These are phyloP conservation scores for Isaurus tuberculatus DNA, from an alignment of 92 coral and sea anemone species.

Conservation along the genomic window DNA sequence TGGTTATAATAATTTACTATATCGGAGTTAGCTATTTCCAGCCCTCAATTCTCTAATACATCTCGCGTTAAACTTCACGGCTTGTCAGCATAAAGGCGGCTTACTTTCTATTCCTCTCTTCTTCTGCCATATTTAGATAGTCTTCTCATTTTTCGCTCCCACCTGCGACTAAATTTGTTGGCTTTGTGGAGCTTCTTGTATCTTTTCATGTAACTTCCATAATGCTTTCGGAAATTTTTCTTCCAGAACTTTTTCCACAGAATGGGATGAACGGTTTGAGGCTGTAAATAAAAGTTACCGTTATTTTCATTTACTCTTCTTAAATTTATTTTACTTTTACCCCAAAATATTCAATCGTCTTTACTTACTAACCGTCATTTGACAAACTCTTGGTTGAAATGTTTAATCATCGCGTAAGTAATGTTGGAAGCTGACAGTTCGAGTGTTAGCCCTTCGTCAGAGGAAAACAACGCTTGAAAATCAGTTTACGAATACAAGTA, in stretches of 20 bases:
- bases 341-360: too few species aligned
- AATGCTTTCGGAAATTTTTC: background rate
- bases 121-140: conserved; percentile 17
- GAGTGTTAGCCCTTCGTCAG: too few species aligned
- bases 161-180: conserved; percentile 40
- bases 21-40: background rate
- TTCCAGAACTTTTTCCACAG: conserved; percentile 34
- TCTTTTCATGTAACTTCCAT: background rate
- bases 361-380: too few species aligned
- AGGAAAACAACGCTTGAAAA: too few species aligned
- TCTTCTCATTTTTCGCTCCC: conserved; percentile 33
- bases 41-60: background rate
- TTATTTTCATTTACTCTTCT: background rate
- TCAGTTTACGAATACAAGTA: too few species aligned
- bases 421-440: too few species aligned
- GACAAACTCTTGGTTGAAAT: too few species aligned
- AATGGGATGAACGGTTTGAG: background rate
- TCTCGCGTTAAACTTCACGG: background rate
- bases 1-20: background rate
- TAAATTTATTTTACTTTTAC: too few species aligned
- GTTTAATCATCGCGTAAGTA: too few species aligned
- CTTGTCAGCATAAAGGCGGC: conserved; percentile 13
- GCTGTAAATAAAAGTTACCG: background rate
- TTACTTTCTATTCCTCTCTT: background rate
- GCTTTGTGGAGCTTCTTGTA: conserved; percentile 27